Conservation (phyloP, 2,113 vertebrate genomes). For the Dascyllus trimaculatus region DNA sequence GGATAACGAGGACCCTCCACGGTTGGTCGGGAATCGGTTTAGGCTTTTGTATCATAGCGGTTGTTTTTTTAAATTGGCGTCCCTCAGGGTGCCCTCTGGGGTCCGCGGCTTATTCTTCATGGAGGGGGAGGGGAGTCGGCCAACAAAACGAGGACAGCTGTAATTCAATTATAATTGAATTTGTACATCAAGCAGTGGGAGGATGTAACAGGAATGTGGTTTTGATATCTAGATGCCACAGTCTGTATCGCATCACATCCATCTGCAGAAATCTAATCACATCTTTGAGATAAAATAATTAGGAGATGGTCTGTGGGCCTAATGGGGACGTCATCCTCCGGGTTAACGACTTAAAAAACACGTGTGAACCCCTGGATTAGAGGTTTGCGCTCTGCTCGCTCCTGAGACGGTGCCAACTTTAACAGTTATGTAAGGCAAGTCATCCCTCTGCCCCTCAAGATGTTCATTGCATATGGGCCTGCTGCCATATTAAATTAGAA, state of each 20-base stretch:
- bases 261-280: constrained; percentile 19
- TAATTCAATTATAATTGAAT: constrained; percentile 23
- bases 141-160: not conserved
- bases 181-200: constrained; percentile 11
- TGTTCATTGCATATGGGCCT: constrained; percentile 44
- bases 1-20: constrained; percentile 19
- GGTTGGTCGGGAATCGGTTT: not conserved
- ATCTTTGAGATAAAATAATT: constrained; percentile 11
- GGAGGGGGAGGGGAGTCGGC: not conserved
- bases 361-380: not conserved
- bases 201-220: not conserved
- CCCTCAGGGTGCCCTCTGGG: constrained; percentile 8
- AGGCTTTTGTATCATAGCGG: not conserved
- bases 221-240: constrained; percentile 10
- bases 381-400: constrained; percentile 1
- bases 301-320: not conserved
- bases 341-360: not conserved
- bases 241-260: constrained; percentile 22
- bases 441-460: constrained; percentile 56
- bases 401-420: constrained; percentile 30
- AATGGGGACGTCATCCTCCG: not conserved
- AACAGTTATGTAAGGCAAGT: constrained; percentile 56
- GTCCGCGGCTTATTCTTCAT: constrained; percentile 1
- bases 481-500: constrained; percentile 49
- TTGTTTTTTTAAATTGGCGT: constrained; percentile 6